Conservation (phyloP, 2,888 invertebrate genomes). For the Nasonovia ribisnigri region DNA sequence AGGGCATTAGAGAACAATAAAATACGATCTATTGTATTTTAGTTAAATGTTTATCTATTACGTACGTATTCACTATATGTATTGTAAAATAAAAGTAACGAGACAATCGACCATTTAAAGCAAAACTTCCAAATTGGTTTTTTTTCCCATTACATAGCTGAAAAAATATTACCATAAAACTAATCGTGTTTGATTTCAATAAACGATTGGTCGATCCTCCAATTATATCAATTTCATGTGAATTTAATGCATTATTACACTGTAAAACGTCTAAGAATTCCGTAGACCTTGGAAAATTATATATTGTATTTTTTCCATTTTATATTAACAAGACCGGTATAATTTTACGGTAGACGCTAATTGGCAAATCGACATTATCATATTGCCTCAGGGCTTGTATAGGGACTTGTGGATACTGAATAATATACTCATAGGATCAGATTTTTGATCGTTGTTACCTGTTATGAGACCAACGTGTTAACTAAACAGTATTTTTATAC, state of each 20-base stretch:
- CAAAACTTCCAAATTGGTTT: neutral
- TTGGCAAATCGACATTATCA: slow-evolving; percentile 48
- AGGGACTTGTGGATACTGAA: slow-evolving; percentile 6
- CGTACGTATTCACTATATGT: neutral
- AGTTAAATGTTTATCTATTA: slow-evolving; percentile 13
- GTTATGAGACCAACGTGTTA: neutral
- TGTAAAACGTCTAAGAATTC: slow-evolving; percentile 33
- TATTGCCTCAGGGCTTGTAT: neutral
- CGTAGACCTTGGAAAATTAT: slow-evolving; percentile 35
- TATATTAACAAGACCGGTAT: slow-evolving; percentile 43
- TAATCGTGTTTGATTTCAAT: slow-evolving; percentile 22
- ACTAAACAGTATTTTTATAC: neutral
- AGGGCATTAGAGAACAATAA: slow-evolving; percentile 52
- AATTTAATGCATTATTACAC: neutral
- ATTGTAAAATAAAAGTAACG: neutral
- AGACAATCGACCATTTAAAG: slow-evolving; percentile 33
- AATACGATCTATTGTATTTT: slow-evolving; percentile 36
- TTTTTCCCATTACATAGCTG: neutral
- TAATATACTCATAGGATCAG: slow-evolving; percentile 5
- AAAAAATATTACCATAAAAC: slow-evolving; percentile 3
- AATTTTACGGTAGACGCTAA: slow-evolving; percentile 26
- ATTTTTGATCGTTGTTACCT: neutral
- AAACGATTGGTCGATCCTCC: neutral
- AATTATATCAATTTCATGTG: neutral
- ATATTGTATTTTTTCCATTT: slow-evolving; percentile 16